These are phyloP conservation scores for Octodonta nipae DNA, from an alignment of 2,888 invertebrate genomes.

Conservation along the genomic window DNA sequence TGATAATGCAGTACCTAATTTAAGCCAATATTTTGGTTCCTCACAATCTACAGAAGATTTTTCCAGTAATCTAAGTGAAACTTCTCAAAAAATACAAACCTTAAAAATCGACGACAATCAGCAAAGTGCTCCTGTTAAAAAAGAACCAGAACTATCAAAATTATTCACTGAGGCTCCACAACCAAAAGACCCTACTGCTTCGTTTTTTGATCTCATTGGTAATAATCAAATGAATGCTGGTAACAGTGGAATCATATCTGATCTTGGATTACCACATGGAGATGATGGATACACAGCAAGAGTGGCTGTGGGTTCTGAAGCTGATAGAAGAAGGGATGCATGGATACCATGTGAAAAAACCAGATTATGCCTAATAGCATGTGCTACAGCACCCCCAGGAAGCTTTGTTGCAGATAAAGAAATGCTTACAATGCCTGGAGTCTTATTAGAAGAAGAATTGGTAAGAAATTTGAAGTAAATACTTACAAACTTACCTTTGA, in stretches of 20 bases:
- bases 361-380: constrained; percentile 48
- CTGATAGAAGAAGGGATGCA: constrained; percentile 50
- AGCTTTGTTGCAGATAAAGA: constrained; percentile 59
- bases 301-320: constrained; percentile 39
- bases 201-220: constrained; percentile 38
- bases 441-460: constrained; percentile 69
- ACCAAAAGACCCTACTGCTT: constrained; percentile 33
- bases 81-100: constrained; percentile 20
- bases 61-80: constrained; percentile 20
- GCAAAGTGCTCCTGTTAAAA: constrained; percentile 15
- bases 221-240: constrained; percentile 17
- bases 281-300: constrained; percentile 29
- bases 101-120: constrained; percentile 18
- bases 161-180: constrained; percentile 35
- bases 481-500: too few species aligned
- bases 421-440: constrained; percentile 71
- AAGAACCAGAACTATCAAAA: constrained; percentile 37
- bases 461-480: too few species aligned
- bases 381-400: constrained; percentile 54
- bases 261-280: constrained; percentile 20
- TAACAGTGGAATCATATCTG: constrained; percentile 20
- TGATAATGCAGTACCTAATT: background rate
- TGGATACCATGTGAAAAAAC: constrained; percentile 75
- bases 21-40: background rate
- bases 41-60: too few species aligned